These are phyloP conservation scores for Aleiodes alternator DNA, from an alignment of 2,888 invertebrate species.

Conservation along the genomic window DNA sequence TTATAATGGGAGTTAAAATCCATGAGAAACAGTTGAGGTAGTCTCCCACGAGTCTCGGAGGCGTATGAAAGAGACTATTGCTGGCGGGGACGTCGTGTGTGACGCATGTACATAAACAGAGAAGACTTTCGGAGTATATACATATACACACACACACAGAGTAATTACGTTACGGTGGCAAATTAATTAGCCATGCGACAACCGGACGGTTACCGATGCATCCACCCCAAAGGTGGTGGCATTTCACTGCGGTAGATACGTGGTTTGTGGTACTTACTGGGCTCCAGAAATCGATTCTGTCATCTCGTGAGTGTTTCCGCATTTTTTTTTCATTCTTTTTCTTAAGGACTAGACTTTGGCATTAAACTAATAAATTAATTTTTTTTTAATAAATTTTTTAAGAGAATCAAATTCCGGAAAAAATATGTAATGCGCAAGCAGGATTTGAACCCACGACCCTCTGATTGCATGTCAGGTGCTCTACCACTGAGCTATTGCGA, in stretches of 20 bases:
- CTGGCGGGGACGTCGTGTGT: not conserved
- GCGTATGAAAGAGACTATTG: slow-evolving; percentile 25
- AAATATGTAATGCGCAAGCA: too few relatives aligned
- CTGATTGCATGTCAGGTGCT: too few relatives aligned
- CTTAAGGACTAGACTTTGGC: too few relatives aligned
- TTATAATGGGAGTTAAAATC: too few relatives aligned
- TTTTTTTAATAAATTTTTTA: too few relatives aligned
- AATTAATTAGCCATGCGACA: slow-evolving; percentile 68
- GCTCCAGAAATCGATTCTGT: slow-evolving; percentile 27
- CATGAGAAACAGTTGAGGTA: slow-evolving; percentile 2
- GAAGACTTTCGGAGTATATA: slow-evolving; percentile 36
- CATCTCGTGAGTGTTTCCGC: too few relatives aligned
- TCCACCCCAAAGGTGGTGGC: slow-evolving; percentile 52
- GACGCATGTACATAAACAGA: slow-evolving; percentile 26
- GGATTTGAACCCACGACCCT: too few relatives aligned
- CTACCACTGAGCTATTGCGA: too few relatives aligned
- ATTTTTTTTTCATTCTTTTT: too few relatives aligned
- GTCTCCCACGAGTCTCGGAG: slow-evolving; percentile 36
- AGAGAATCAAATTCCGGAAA: too few relatives aligned
- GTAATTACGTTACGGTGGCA: slow-evolving; percentile 69
- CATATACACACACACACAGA: slow-evolving; percentile 42
- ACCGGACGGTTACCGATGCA: slow-evolving; percentile 58
- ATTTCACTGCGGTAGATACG: slow-evolving; percentile 51
- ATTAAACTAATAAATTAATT: too few relatives aligned
- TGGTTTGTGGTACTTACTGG: slow-evolving; percentile 33